Evolutionary conservation across 2,888 invertebrate species (phyloP), one percentile per base, ranked within the genome.

Genomic region (Parnassius mnemosyne): DNA sequence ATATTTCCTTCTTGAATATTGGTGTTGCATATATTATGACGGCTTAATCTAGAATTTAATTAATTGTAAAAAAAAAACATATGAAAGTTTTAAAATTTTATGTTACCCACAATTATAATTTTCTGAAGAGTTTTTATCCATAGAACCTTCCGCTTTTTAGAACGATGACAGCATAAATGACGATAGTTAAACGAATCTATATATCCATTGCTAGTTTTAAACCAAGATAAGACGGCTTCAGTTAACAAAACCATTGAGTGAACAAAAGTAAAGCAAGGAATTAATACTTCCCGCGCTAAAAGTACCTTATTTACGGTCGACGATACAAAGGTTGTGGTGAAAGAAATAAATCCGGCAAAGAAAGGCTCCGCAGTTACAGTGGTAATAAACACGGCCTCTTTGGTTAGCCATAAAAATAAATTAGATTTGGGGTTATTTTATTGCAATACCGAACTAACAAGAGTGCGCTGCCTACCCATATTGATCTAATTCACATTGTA

Each of bases 351-450:
- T 79, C 73, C 72, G 63, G 50, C 54, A 55, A 61, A 68, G 66
- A 65, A 65, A 67, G 67, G 66, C 53, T 65, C 55, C 53, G 54
- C 64, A 66, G 66, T 71, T 70, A 69, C 69, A 67, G 68, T 67
- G 75, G 78, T 71, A 76, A 77, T 79, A 81, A 79, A 80, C 75
- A 73, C 67, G 62, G 69, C 72, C 73, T 75, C 75, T 80, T 77
- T 74, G 78, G 74, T 74, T 65, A 69, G 73, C 77, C 69, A 80
- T 80, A 80, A 81, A 81, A 81, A 80, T 81, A 81, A 81, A 82
- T 81, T 79, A 78, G 70, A 68, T 58, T 63, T 65, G 42, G 68
- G 66, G 66, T 67, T 67, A 56, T 51, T 61, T 59, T 73, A 71
- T 60, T 60, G 56, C 41, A 46, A 49, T 41, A 56, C 47, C 34